Conservation (phyloP, 2,113 vertebrate species). For the Cryptotis parvus region DNA sequence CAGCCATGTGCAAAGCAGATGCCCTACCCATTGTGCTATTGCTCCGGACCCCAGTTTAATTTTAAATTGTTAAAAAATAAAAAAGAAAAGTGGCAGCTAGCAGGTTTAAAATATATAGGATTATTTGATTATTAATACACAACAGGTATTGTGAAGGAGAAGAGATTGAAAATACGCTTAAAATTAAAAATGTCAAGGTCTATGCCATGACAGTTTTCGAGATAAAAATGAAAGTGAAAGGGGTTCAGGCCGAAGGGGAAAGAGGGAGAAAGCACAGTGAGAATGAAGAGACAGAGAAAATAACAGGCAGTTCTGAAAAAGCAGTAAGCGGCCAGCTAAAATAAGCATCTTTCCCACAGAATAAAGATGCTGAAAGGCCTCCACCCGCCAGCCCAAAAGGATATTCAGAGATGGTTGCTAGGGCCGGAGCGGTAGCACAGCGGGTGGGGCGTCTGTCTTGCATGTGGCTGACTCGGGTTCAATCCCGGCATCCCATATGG, state of each 20-base stretch:
- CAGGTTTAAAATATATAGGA: too few relatives aligned
- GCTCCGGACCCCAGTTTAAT: too few relatives aligned
- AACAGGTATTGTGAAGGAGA: background rate
- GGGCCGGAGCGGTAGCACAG: too few relatives aligned
- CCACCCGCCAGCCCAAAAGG: background rate
- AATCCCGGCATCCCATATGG: too few relatives aligned
- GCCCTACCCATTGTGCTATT: too few relatives aligned
- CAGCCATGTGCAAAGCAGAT: too few relatives aligned
- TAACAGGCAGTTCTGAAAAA: slow-evolving; percentile 37
- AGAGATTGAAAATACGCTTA: background rate
- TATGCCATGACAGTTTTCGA: slow-evolving; percentile 12
- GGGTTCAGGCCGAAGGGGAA: background rate
- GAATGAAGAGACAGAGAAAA: background rate
- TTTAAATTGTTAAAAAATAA: too few relatives aligned
- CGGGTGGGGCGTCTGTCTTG: too few relatives aligned
- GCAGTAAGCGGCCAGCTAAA: background rate
- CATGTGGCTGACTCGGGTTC: too few relatives aligned
- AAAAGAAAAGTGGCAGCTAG: too few relatives aligned
- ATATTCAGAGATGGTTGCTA: too few relatives aligned
- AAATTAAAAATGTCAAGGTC: slow-evolving; percentile 9
- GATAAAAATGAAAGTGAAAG: background rate
- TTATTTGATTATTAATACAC: too few relatives aligned
- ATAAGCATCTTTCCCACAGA: background rate
- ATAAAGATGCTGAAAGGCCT: background rate
- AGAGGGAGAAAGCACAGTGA: background rate